phyloP scores from a whole-genome alignment of 2,113 vertebrate species.

The Pipra filicauda region DNA sequence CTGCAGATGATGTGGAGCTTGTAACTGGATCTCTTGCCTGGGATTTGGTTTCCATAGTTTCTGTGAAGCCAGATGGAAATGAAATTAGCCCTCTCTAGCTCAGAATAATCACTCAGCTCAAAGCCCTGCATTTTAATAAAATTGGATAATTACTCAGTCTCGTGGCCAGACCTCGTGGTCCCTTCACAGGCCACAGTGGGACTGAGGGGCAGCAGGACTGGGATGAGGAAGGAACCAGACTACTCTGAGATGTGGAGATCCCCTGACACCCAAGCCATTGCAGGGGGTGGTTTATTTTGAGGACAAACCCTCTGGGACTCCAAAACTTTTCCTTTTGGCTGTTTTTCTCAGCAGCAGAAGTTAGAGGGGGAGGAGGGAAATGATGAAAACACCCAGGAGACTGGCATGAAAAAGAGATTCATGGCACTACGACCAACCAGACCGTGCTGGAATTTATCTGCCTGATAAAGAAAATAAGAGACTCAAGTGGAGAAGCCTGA shows the following conservation, averaged over 20 bases:
- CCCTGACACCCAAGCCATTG: accelerated
- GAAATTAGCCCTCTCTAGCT: background rate
- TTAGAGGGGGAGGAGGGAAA: background rate
- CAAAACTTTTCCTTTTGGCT: background rate
- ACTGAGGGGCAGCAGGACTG: background rate
- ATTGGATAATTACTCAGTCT: background rate
- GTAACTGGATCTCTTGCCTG: background rate
- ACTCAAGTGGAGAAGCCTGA: background rate
- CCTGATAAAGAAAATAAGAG: background rate
- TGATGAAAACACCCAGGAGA: background rate
- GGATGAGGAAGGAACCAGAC: background rate
- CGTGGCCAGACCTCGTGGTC: background rate
- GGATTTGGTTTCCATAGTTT: background rate
- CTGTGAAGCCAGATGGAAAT: background rate
- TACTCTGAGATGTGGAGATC: accelerated
- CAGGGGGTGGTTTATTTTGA: background rate
- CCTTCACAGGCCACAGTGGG: background rate
- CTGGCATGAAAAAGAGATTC: background rate
- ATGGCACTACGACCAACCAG: background rate
- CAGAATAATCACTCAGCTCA: background rate
- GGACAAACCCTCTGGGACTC: background rate
- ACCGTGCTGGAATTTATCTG: background rate
- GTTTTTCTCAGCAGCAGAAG: background rate
- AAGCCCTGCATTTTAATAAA: background rate
- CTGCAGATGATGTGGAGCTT: background rate